Percentiles rank a stretch among this genome's conserved stretches.
Conservation (phyloP, 2,888 invertebrate species). For the Leucophora obtusa region DNA sequence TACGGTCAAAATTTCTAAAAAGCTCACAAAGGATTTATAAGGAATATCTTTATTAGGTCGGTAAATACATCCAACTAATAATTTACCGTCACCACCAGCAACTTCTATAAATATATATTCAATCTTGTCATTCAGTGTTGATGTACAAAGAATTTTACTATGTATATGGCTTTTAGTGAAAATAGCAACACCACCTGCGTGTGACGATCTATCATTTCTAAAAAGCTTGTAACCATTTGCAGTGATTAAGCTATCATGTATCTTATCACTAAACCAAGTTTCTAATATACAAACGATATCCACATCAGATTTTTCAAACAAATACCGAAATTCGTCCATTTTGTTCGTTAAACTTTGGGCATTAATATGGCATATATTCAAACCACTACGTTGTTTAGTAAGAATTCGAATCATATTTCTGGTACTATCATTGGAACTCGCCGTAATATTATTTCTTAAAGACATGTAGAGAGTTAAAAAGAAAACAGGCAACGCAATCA, state of each 20-base stretch:
- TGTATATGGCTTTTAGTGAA: background rate
- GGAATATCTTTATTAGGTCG: background rate
- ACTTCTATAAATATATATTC: constrained; percentile 1
- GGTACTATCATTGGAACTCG: background rate
- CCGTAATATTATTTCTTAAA: background rate
- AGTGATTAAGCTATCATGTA: background rate
- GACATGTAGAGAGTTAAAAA: background rate
- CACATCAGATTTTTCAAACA: too few relatives aligned
- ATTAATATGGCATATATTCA: too few relatives aligned
- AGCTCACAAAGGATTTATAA: background rate
- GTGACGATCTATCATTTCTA: background rate
- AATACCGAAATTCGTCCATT: too few relatives aligned
- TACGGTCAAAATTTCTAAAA: background rate
- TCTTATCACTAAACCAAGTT: background rate
- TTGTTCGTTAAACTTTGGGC: too few relatives aligned
- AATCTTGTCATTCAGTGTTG: background rate
- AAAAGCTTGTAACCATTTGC: background rate
- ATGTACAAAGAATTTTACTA: background rate
- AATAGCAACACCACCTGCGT: too few relatives aligned
- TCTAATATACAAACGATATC: background rate
- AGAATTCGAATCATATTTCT: too few relatives aligned
- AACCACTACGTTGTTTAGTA: too few relatives aligned
- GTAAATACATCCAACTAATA: background rate
- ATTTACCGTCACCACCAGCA: background rate
- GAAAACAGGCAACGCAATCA: background rate